Percentiles rank a stretch among this genome's conserved stretches.
phyloP scores from a whole-genome alignment of 2,113 vertebrate genomes.

The Menura novaehollandiae region DNA sequence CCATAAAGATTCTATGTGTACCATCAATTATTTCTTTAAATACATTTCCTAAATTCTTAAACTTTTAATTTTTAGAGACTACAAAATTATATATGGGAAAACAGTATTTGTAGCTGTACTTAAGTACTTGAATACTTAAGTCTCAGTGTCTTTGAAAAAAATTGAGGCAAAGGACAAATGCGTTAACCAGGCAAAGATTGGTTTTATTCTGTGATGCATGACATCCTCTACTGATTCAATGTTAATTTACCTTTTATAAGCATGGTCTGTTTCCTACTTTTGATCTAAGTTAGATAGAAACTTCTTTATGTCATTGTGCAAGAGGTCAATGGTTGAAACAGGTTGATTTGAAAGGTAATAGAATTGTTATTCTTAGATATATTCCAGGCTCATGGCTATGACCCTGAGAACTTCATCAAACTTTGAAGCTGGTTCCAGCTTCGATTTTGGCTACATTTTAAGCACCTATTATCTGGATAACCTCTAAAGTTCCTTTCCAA shows the following conservation, averaged over 20 bases:
- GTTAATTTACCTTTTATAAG: not conserved
- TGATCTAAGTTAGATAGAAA: not conserved
- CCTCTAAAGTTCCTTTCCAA: not conserved
- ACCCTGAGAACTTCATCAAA: not conserved
- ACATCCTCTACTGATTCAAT: not conserved
- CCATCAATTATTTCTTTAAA: not conserved
- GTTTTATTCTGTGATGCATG: not conserved
- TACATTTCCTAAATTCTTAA: not conserved
- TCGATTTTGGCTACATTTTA: not conserved
- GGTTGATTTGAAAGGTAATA: not conserved
- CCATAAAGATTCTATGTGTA: not conserved
- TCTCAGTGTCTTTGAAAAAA: not conserved
- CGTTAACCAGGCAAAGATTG: not conserved
- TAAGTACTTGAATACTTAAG: not conserved
- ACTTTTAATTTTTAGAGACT: not conserved
- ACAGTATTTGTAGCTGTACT: not conserved
- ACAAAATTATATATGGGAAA: not conserved
- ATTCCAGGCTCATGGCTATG: not conserved
- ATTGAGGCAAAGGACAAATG: not conserved
- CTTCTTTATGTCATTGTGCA: not conserved
- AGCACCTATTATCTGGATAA: not conserved
- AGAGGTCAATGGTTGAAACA: not conserved
- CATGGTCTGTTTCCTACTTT: not conserved
- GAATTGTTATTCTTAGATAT: not conserved
- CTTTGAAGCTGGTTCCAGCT: not conserved